These are phyloP conservation scores for Megaptera novaeangliae DNA, from an alignment of 2,113 vertebrate species.

Conservation along the genomic window DNA sequence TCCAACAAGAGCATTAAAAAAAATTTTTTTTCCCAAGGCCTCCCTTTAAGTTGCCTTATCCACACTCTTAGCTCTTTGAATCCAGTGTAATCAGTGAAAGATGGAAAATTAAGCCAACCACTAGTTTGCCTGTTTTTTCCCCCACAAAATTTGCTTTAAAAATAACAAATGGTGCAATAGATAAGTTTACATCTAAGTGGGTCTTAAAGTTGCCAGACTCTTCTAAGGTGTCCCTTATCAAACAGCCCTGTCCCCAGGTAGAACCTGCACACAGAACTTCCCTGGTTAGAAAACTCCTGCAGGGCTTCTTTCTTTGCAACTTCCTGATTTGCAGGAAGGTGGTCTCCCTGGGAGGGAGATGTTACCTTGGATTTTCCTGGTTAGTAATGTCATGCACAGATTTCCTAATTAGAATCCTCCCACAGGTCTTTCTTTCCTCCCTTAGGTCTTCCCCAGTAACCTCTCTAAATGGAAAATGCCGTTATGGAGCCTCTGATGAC, in stretches of 20 bases:
- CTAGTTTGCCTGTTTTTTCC: neutral
- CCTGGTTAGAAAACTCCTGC: neutral
- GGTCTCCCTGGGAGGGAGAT: neutral
- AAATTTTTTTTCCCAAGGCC: rapidly evolving
- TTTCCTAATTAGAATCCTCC: neutral
- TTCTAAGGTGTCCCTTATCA: neutral
- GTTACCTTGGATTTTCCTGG: neutral
- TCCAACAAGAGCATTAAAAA: neutral
- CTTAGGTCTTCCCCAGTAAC: neutral
- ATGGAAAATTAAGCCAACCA: neutral
- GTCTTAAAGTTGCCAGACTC: neutral
- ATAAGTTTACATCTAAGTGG: neutral
- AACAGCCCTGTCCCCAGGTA: neutral
- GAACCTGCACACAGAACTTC: neutral
- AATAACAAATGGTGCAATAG: neutral
- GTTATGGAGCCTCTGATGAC: neutral
- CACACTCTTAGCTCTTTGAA: constrained; percentile 27
- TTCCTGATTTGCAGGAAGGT: neutral
- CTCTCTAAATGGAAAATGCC: neutral
- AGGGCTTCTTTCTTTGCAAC: neutral
- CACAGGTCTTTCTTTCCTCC: neutral
- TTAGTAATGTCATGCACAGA: neutral
- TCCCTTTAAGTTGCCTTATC: neutral
- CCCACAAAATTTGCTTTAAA: neutral
- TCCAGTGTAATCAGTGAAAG: neutral